These are phyloP conservation scores for Thalassoma bifasciatum DNA, from an alignment of 2,113 vertebrate genomes.

Conservation along the genomic window DNA sequence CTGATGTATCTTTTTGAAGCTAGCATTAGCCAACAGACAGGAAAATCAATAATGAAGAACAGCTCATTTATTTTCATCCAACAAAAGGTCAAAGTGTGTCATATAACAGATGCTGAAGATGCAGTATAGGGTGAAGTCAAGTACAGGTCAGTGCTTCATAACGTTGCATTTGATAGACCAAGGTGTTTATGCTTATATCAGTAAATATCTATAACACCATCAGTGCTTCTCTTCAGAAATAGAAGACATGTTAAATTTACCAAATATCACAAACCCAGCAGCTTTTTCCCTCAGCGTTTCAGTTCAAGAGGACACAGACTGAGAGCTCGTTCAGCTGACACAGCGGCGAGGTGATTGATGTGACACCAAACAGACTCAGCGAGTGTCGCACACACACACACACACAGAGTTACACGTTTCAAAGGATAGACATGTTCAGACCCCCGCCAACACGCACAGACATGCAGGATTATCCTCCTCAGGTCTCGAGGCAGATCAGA, in stretches of 20 bases:
- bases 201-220: not conserved
- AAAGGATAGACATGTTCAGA: slow-evolving; percentile 13
- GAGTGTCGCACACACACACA: slow-evolving; percentile 28
- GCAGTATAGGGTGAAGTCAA: not conserved
- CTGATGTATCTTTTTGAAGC: not conserved
- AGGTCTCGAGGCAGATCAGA: slow-evolving; percentile 41
- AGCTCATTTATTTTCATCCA: not conserved
- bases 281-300: not conserved
- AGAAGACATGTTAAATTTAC: not conserved
- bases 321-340: slow-evolving; percentile 26
- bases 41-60: slow-evolving; percentile 4
- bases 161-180: not conserved
- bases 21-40: not conserved
- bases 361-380: slow-evolving; percentile 50
- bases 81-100: not conserved
- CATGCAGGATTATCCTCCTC: slow-evolving; percentile 25
- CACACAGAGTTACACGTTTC: slow-evolving; percentile 29
- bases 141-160: not conserved
- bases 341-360: slow-evolving; percentile 35
- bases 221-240: not conserved
- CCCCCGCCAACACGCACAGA: slow-evolving; percentile 23
- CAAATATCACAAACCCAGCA: not conserved
- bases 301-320: slow-evolving; percentile 2
- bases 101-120: not conserved
- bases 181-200: not conserved